Conservation (phyloP, 1,140 invertebrate species). For the Rhyzopertha dominica region DNA sequence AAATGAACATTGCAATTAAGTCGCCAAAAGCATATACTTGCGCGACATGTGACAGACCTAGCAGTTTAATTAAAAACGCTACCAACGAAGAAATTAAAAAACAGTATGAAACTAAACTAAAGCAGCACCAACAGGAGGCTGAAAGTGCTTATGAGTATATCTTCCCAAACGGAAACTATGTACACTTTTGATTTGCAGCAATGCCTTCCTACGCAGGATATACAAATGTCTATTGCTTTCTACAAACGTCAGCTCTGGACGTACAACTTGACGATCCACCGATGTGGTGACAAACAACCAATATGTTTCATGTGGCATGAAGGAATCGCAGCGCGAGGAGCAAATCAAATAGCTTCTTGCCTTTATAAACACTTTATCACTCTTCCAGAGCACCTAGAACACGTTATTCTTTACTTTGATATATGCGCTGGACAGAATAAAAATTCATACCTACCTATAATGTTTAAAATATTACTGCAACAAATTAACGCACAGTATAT, state of each 20-base stretch:
- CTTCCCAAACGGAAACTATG: conserved; percentile 3
- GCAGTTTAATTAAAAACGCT: conserved; percentile 6
- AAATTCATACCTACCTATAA: conserved; percentile 19
- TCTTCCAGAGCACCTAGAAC: conserved; percentile 27
- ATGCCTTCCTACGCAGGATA: conserved; percentile 37
- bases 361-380: conserved; percentile 37
- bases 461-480: conserved; percentile 5
- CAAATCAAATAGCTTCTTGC: conserved; percentile 37
- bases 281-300: conserved; percentile 22
- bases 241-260: conserved; percentile 44
- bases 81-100: conserved; percentile 2
- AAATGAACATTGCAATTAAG: conserved; percentile 8
- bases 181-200: conserved; percentile 40
- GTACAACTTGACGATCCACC: conserved; percentile 41
- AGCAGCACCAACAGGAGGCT: conserved; percentile 13
- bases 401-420: conserved; percentile 39
- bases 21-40: conserved; percentile 10
- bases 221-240: conserved; percentile 34
- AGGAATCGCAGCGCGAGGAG: conserved; percentile 31
- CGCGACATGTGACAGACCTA: conserved; percentile 4
- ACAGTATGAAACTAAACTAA: conserved; percentile 1
- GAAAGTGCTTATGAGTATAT: conserved; percentile 11
- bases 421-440: conserved; percentile 42
- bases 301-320: conserved; percentile 43
- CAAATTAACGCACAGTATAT: too few species aligned